Percentiles rank a stretch among this genome's conserved stretches.
Conservation (phyloP, 2,888 invertebrate genomes). For the Dione juno region DNA sequence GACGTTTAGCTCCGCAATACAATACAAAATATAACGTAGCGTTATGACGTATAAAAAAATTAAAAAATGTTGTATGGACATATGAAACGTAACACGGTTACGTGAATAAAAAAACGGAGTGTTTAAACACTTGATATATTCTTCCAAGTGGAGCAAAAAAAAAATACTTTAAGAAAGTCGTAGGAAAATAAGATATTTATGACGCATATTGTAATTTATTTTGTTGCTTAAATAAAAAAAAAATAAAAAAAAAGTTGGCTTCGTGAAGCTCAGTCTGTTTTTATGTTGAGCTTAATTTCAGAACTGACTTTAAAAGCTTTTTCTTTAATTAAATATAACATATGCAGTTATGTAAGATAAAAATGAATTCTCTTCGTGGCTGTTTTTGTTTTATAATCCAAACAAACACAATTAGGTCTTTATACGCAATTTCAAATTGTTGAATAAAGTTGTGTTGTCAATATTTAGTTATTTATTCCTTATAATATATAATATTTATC, state of each 20-base stretch:
- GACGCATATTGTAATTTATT: background rate
- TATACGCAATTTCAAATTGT: background rate
- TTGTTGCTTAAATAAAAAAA: constrained; percentile 7
- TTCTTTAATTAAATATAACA: constrained; percentile 14
- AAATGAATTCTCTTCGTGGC: background rate
- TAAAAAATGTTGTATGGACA: too few relatives aligned
- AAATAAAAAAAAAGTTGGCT: background rate
- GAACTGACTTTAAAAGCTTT: background rate
- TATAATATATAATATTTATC: too few relatives aligned
- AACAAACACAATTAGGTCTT: background rate
- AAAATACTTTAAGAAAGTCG: background rate
- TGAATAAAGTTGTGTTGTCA: too few relatives aligned
- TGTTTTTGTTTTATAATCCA: background rate
- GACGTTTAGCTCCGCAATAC: too few relatives aligned
- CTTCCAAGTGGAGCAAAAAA: background rate
- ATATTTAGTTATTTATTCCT: too few relatives aligned
- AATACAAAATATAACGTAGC: too few relatives aligned
- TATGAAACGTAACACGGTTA: too few relatives aligned
- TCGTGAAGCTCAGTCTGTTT: background rate
- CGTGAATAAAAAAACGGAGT: background rate
- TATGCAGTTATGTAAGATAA: constrained; percentile 2
- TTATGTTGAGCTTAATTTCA: background rate
- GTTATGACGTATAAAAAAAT: too few relatives aligned
- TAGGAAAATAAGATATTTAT: background rate
- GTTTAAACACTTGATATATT: too few relatives aligned